A percentile compares a stretch with the other conserved stretches of the same genome.
phyloP scores from a whole-genome alignment of 2,888 invertebrate species.

The Apomyelois bistriatella region DNA sequence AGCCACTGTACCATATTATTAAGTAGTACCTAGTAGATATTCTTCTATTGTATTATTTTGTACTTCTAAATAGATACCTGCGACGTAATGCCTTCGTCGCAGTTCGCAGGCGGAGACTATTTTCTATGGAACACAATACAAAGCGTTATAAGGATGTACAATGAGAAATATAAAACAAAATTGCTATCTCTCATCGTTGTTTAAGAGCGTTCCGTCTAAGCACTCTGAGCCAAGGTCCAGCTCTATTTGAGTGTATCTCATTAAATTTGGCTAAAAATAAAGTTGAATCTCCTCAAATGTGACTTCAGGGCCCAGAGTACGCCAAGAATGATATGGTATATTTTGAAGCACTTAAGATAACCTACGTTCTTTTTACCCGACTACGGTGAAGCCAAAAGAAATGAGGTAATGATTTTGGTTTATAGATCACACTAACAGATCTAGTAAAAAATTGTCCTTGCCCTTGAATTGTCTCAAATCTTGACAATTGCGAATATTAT shows the following conservation, averaged over 20 bases:
- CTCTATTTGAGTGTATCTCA: background rate
- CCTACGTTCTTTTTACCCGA: no score
- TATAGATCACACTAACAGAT: background rate
- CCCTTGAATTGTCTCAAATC: constrained; percentile 1
- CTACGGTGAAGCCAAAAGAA: no score
- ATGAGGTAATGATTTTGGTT: no score
- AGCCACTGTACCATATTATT: no score
- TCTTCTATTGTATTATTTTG: no score
- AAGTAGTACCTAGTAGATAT: no score
- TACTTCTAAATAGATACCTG: no score
- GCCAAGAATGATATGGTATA: no score
- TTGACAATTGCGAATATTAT: constrained; percentile 2
- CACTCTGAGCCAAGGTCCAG: background rate
- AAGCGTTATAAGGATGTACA: constrained; percentile 5
- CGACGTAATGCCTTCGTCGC: constrained; percentile 1
- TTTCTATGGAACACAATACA: constrained; percentile 5
- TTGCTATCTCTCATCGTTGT: background rate
- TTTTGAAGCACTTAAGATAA: no score
- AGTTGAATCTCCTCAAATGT: no score
- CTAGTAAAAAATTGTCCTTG: background rate
- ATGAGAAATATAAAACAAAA: constrained; percentile 1
- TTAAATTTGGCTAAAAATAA: background rate
- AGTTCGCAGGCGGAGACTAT: background rate
- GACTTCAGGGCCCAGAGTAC: no score
- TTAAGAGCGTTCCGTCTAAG: background rate